Evolutionary conservation across 2,888 invertebrate genomes (phyloP), one percentile per base, ranked within the genome.

Genomic region (Athalia circularis): DNA sequence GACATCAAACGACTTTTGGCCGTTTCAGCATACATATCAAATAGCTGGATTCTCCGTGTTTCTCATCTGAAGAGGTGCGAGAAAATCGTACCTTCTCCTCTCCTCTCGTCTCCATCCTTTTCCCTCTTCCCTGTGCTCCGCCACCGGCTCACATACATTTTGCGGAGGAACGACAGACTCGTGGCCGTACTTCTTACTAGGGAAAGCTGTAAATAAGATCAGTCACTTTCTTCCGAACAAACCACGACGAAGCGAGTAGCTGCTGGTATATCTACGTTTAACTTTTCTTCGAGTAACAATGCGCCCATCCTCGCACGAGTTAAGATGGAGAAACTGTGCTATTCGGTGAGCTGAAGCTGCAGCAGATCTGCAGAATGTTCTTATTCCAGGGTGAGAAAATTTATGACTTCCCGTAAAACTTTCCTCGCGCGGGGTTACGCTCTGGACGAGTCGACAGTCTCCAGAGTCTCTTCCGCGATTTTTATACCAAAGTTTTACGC

Each of bases 21-120:
- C 79, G 76, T 79, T 79, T 79, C 79, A 65, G 76, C 61, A 79
- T 79, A 76, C 79, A 79, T 79, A 76, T 74, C 15, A 79, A 79
- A 76, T 74, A 79, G 79, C 59, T 72, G 67, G 65, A 65, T 67
- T 29, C 79, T 76, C 76, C 79, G 79, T 79, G 79, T 54, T 77
- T 79, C 67, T 65, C 76, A 79, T 79, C 79, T 52, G 43, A 11
- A 76, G 64, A 62, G 8, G 11, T 45, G 74, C 65, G 65, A 7
- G 7, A 15, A 52, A 50, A 9, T 62, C 62, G 11, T 11, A 6
- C 57, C 13, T 3, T 54, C n/a, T n/a, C 13, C n/a, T 29, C 13
- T 54, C 11, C n/a, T 57, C n/a, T 59, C 48, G 13, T 5, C 48
- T 65, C 15, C 48, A 8, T 48, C 13, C 8, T 13, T 48, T 65